Conservation (phyloP, 1,140 invertebrate species). For the Hydropsyche tenuis region DNA sequence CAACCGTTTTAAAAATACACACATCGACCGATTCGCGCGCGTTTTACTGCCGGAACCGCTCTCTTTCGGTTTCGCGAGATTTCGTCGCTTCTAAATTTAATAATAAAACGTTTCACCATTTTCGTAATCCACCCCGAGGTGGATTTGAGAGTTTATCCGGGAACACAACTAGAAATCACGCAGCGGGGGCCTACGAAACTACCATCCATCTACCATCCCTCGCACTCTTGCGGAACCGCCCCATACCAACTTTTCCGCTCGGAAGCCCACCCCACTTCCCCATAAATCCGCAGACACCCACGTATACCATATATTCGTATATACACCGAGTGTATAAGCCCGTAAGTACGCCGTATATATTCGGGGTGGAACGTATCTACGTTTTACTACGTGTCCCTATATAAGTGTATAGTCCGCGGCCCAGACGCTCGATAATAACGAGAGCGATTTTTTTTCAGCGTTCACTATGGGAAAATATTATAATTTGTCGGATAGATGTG, state of each 20-base stretch:
- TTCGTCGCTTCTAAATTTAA: slow-evolving; percentile 45
- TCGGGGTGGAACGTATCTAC: slow-evolving; percentile 16
- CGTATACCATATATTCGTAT: neutral
- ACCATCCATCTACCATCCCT: slow-evolving; percentile 43
- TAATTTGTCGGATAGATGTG: slow-evolving; percentile 42
- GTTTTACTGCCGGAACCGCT: slow-evolving; percentile 21
- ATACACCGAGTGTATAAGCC: neutral
- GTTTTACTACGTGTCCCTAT: slow-evolving; percentile 5
- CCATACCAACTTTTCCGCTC: slow-evolving; percentile 36
- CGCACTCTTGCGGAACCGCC: neutral
- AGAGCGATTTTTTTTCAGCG: slow-evolving; percentile 18
- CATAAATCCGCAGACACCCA: slow-evolving; percentile 21
- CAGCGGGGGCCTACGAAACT: slow-evolving; percentile 41
- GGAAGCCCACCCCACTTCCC: slow-evolving; percentile 18
- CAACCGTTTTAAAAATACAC: too few species aligned
- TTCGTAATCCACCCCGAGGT: slow-evolving; percentile 47
- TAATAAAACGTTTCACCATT: slow-evolving; percentile 48
- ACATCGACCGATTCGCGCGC: too few species aligned
- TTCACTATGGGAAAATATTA: slow-evolving; percentile 34
- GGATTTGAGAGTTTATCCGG: slow-evolving; percentile 44
- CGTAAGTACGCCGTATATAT: neutral
- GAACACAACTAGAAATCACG: slow-evolving; percentile 49
- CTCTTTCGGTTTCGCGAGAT: slow-evolving; percentile 27
- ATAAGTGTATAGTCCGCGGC: neutral
- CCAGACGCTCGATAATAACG: slow-evolving; percentile 14